Base-by-base conservation (phyloP, 1,140 invertebrate species). In the Drosophila paulistorum region DNA sequence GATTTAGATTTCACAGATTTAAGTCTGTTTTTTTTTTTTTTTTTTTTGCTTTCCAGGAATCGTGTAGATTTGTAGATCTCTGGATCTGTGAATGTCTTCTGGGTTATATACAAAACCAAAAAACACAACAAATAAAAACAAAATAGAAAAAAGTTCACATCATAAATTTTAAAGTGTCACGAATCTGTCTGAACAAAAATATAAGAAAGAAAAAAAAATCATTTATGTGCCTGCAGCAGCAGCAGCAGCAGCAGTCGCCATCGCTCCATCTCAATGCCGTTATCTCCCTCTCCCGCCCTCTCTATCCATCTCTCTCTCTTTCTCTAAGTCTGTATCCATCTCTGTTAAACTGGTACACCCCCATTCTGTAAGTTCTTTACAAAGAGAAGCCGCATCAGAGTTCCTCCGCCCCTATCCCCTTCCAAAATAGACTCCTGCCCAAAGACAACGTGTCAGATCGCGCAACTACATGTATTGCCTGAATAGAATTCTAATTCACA, bases 161-260 rank as follows among this genome's bases (percentile, higher is more conserved):
- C 84, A 90, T 89, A 89, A 90, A 89, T 89, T 77, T 89, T 84
- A 90, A 89, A 89, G 84, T 89, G 84, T 89, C 84, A 89, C 84
- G 84, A 89, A 84, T 90, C 84, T 89, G 84, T 89, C 84, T 74
- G 68, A 30, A 39, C 3, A 39, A 39, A 39, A 39, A 37, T 37
- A 37, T 37, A 37, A 37, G 10, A 37, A 37, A 9, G 3, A 39
- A 39, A 39, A 39, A 79, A 81, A 89, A 81, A 84, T 90, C 85
- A 90, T 89, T 84, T 81, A 81, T 89, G 74, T 77, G 80, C 85
- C 80, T 68, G 81, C 71, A 83, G 83, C 86, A 65, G 80, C 68
- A 83, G 20, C 20, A 20, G 20, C 79, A 65, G 80, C 68, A 83
- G 83, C 86, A 65, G 10, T 48, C 48, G 66, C 66, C 26, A 59